Evolutionary conservation across 2,888 invertebrate genomes (phyloP), one percentile per base, ranked within the genome.

Genomic region (Ophioninae sp.): DNA sequence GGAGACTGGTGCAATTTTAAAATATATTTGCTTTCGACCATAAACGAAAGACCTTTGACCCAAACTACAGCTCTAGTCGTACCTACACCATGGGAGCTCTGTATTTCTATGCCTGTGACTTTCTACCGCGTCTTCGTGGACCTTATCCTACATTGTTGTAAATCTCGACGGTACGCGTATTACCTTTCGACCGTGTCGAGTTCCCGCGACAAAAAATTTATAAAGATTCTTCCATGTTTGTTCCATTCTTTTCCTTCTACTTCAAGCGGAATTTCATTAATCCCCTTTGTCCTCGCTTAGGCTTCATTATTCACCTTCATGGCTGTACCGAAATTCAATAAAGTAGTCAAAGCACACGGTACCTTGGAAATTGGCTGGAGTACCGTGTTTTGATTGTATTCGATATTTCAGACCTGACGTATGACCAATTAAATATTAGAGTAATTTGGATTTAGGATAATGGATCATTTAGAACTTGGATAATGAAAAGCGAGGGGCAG

Each of bases 91-190:
- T 13, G 5, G 44, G 13, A 44, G 13, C 13, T 10, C 0, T 44
- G 44, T 44, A 44, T 44, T 44, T 10, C 13, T 44, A 13, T 44
- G 44, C 70, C 70, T 62, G 50, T 44, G 50, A 39, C 8, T 50
- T 68, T 81, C 72, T 82, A 73, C 62, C 39, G 44, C 72, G 56
- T 64, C 62, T 64, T 65, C 23, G 23, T 79, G 68, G 7, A 13
- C 13, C 10, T 75, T 79, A 39, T 65, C 50, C 30, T 68, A 56
- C 72, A 68, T 37, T 65, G 78, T 70, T 82, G 82, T 83, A 85
- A 82, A 83, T 83, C 85, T 85, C 79, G 59, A 69, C 72, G 79
- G 74, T 84, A 74, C 74, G 73, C 79, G 83, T 83, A 75, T 81
- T 79, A 76, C 77, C 39, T n/a, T n/a, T n/a, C 77, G 44, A 39